These are phyloP conservation scores for Tragopan temminckii DNA, from an alignment of 2,797 vertebrate genomes.

Conservation along the genomic window DNA sequence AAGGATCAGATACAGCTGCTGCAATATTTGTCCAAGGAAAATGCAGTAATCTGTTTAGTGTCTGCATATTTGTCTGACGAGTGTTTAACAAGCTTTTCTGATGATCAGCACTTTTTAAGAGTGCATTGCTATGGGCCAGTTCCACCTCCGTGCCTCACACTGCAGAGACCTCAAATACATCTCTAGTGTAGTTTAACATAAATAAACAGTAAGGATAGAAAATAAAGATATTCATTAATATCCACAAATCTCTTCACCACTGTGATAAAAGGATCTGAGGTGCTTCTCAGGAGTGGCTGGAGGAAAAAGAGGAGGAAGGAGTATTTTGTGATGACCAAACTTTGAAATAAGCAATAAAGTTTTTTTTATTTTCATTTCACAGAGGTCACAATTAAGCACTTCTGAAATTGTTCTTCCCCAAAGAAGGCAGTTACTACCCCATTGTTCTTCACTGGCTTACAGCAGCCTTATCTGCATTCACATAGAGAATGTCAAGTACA, in stretches of 20 bases:
- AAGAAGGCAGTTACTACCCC: not conserved
- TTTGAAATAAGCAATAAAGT: not conserved
- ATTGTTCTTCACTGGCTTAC: not conserved
- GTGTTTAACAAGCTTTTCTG: not conserved
- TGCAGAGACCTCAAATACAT: not conserved
- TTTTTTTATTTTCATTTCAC: not conserved
- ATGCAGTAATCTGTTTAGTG: not conserved
- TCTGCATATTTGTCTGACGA: constrained; percentile 34
- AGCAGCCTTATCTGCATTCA: not conserved
- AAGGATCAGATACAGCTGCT: not conserved
- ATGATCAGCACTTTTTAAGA: not conserved
- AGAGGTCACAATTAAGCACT: not conserved
- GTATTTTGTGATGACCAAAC: not conserved
- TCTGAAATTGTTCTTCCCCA: not conserved
- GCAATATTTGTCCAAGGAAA: not conserved
- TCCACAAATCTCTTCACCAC: no score
- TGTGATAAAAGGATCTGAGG: not conserved
- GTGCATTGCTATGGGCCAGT: not conserved
- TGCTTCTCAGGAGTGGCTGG: not conserved
- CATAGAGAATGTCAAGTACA: not conserved
- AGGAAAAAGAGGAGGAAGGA: not conserved
- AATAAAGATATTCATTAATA: no score
- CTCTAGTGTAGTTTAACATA: no score
- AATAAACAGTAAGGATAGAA: no score
- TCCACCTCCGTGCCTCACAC: not conserved